Evolutionary conservation across 2,888 invertebrate species (phyloP), one percentile per base, ranked within the genome.

Genomic region (Abrostola triplasia): DNA sequence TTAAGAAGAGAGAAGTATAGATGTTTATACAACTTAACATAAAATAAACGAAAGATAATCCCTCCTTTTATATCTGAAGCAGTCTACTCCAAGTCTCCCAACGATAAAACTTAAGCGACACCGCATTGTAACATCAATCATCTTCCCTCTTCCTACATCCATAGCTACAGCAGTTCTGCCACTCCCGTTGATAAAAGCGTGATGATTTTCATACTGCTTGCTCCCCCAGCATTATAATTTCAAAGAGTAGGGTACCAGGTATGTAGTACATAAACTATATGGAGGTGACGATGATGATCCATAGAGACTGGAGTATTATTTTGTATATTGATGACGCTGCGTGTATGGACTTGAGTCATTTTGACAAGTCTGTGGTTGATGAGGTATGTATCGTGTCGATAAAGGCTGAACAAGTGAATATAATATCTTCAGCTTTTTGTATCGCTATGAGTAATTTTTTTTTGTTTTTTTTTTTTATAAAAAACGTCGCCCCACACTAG

Each of bases 261-360:
- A 77, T 65, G 61, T 77, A 47, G 59, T 76, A 79, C 69, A 75
- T 79, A 73, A 66, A 68, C 65, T 71, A 63, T 73, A 67, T 73
- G 59, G 76, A 88, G 87, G 88, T 89, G 90, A 85, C 85, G 85
- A 80, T 76, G 86, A 88, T 88, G 84, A 83, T 85, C 83, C 81
- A 75, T 81, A 75, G 69, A 79, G 82, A 73, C 81, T 81, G 63
- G 58, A 84, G 84, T 86, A 84, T 84, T 85, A 86, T 88, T 86
- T 85, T 81, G 84, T 81, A 83, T 73, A 75, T 70, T 73, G 80
- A 76, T 54, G 66, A 67, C 58, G 79, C 84, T 64, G 54, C 65
- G 44, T 80, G 59, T 85, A 6, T 42, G 82, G 63, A 86, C 79
- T 64, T 83, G 6, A 13, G 53, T 10, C 49, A 49, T 38, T 36